Percentiles rank a stretch among this genome's conserved stretches.
These are phyloP conservation scores for Electrona antarctica DNA, from an alignment of 2,113 vertebrate species.

Conservation along the genomic window DNA sequence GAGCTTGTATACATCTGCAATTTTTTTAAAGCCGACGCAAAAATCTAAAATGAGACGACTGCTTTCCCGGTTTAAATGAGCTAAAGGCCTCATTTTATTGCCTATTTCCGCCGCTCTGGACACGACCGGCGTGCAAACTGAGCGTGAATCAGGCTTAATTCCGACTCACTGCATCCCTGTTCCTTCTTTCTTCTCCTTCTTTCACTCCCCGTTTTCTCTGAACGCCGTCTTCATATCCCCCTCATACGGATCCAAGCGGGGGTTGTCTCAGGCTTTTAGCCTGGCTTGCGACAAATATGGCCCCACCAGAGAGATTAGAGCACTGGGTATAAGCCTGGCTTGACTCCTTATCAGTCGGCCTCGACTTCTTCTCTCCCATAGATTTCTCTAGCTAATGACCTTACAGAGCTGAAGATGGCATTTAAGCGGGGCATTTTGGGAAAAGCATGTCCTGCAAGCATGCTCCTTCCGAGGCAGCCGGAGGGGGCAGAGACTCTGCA, in stretches of 20 bases:
- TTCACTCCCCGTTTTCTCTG: constrained; percentile 33
- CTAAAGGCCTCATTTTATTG: too few species aligned
- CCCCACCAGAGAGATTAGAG: constrained; percentile 69
- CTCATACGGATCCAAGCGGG: constrained; percentile 46
- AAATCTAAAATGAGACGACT: too few species aligned
- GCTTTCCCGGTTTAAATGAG: too few species aligned
- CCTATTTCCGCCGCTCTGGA: too few species aligned
- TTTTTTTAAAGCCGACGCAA: too few species aligned
- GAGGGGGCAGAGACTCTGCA: constrained; percentile 38
- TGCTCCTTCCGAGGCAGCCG: neutral
- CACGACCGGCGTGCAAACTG: too few species aligned
- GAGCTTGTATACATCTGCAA: too few species aligned
- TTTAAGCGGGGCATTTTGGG: constrained; percentile 61
- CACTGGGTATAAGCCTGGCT: constrained; percentile 50
- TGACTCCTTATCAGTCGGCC: constrained; percentile 54
- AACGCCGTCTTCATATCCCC: constrained; percentile 38
- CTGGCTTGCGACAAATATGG: constrained; percentile 53
- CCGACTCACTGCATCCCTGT: constrained; percentile 50
- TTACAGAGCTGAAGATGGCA: constrained; percentile 65
- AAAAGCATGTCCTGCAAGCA: constrained; percentile 1
- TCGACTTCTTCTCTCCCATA: constrained; percentile 62
- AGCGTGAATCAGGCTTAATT: too few species aligned
- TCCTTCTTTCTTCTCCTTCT: constrained; percentile 41
- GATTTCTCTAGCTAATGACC: constrained; percentile 67
- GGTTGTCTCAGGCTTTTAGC: constrained; percentile 58